Percentiles rank a stretch among this genome's conserved stretches.
These are phyloP conservation scores for Gisinianus flammeolus DNA, from an alignment of 2,888 invertebrate genomes.

Conservation along the genomic window DNA sequence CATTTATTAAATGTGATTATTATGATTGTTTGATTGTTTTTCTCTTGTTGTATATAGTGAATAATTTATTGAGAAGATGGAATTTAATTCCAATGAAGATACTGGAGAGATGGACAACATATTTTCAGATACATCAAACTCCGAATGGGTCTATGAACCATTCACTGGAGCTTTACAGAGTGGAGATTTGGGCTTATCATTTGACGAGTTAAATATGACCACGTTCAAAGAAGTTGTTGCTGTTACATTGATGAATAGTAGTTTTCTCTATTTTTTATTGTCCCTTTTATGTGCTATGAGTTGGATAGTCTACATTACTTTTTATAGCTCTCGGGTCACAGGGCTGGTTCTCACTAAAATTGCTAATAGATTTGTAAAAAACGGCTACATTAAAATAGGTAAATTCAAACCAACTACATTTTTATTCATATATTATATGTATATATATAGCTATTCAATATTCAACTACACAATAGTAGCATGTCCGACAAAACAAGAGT, in stretches of 20 bases:
- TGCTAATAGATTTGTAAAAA: constrained; percentile 83
- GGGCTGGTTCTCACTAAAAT: constrained; percentile 89
- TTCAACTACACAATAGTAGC: too few relatives aligned
- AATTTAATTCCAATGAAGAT: background rate
- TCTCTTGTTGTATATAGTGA: too few relatives aligned
- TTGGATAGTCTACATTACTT: constrained; percentile 93
- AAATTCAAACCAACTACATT: constrained; percentile 42
- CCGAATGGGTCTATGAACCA: constrained; percentile 9
- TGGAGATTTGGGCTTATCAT: constrained; percentile 18
- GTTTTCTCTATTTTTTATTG: constrained; percentile 76
- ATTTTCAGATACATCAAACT: background rate
- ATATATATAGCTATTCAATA: too few relatives aligned
- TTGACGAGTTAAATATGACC: constrained; percentile 30
- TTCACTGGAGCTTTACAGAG: constrained; percentile 6
- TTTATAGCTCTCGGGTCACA: constrained; percentile 90
- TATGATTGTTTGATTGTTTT: too few relatives aligned
- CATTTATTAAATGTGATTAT: too few relatives aligned
- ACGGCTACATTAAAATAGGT: constrained; percentile 89
- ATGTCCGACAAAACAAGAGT: too few relatives aligned
- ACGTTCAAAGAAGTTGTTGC: constrained; percentile 42
- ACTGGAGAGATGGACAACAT: background rate
- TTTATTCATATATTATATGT: constrained; percentile 1
- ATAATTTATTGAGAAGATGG: constrained; percentile 2
- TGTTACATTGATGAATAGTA: constrained; percentile 71
- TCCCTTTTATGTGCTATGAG: constrained; percentile 81